Conservation (phyloP, 2,888 invertebrate genomes). For the Drosophila birchii region DNA sequence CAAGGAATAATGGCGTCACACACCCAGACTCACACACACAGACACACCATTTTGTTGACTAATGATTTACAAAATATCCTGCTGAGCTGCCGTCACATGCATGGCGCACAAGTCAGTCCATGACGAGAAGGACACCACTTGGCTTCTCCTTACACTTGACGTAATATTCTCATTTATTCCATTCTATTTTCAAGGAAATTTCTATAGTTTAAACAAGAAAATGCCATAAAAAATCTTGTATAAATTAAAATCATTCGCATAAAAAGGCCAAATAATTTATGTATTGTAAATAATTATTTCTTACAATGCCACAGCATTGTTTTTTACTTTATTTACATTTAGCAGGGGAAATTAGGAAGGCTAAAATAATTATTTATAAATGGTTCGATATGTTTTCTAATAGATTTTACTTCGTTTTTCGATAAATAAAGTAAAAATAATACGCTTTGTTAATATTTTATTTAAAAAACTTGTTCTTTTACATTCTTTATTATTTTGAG, state of each 20-base stretch:
- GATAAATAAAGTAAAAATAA: not conserved
- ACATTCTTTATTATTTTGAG: not conserved
- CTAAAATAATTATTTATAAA: not conserved
- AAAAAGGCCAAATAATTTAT: not conserved
- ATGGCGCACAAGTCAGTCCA: slow-evolving; percentile 42
- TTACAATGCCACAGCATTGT: not conserved
- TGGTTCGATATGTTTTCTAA: not conserved
- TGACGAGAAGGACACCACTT: slow-evolving; percentile 26
- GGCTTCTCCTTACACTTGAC: slow-evolving; percentile 20
- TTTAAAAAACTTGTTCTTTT: not conserved
- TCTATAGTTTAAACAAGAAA: not conserved
- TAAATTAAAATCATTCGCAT: too few species aligned
- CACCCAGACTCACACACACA: slow-evolving; percentile 20
- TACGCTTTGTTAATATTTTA: too few species aligned
- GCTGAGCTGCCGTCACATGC: slow-evolving; percentile 62
- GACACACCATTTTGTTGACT: slow-evolving; percentile 63
- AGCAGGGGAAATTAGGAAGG: too few species aligned
- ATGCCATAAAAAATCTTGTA: not conserved
- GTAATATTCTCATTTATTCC: not conserved
- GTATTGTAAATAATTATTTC: not conserved
- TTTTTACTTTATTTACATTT: not conserved
- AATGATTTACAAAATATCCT: slow-evolving; percentile 80
- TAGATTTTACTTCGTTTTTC: not conserved
- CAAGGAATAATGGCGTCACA: slow-evolving; percentile 41
- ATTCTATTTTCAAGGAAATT: slow-evolving; percentile 6